Base-by-base conservation (phyloP, 2,797 vertebrate species). In the Sebastolobus altivelis region DNA sequence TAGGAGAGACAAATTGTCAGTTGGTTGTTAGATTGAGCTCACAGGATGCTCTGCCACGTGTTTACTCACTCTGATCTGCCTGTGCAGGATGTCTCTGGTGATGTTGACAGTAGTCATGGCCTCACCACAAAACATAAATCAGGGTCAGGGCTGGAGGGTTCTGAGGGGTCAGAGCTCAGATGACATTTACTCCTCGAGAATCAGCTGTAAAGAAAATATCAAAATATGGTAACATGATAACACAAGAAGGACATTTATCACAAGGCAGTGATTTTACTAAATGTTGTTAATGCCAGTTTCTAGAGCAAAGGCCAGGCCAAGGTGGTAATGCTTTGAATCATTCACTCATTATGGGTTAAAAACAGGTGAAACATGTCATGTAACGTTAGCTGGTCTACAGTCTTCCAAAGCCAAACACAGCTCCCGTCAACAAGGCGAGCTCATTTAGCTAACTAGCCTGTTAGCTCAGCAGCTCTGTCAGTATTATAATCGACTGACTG, bases 81-180 rank as follows among this genome's bases (percentile, higher is more conserved):
- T 95, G 90, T 95, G 95, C 93, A 99, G 96, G 91, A 99, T 95
- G 88, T 99, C 97, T 86, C 95, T 96, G 82, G 97, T 97, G 94
- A 99, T 98, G 94, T 98, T 99, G 87, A 95, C 96, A 93, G 96
- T 93, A 88, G 97, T 95, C 99, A 99, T 99, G 92, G 87, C 89
- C 91, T 95, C 93, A 88, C 91, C 86, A 85, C 85, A 89, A 82
- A 88, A 89, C 91, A 93, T 86, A 79, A 80, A 92, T 77, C 67
- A 82, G 40, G 75, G 69, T 80, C 60, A 88, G 69, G 79, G 77
- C 76, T 72, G 73, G 77, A 84, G 69, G 79, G 79, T 90, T 73
- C 87, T 80, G 25, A 37, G 85, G 76, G 84, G 81, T 94, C 91
- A 94, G 81, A 86, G 82, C 46, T 93, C 88, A 84, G 88, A 70